Percentiles rank a stretch among this genome's conserved stretches.
phyloP scores from a whole-genome alignment of 2,888 invertebrate species.

The Sclerodermus sp. region DNA sequence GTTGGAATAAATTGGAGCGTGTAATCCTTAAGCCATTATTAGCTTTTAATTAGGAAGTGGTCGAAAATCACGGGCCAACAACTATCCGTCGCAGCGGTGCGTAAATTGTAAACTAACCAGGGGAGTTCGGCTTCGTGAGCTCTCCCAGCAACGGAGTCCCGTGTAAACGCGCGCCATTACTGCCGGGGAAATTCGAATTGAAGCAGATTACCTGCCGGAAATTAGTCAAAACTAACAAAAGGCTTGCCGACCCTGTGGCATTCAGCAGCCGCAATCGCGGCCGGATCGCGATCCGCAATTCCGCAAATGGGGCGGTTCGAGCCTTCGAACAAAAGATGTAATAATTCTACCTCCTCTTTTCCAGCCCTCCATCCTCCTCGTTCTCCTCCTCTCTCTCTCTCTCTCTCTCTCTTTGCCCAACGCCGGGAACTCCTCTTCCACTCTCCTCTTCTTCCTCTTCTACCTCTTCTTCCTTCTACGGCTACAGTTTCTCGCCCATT shows the following conservation, averaged over 20 bases:
- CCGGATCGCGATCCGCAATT: slow-evolving; percentile 54
- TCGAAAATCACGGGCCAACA: too few species aligned
- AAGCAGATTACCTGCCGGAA: slow-evolving; percentile 45
- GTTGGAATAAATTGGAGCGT: too few species aligned
- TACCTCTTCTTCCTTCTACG: not conserved
- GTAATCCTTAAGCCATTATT: too few species aligned
- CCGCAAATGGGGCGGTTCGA: slow-evolving; percentile 54
- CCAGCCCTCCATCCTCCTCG: slow-evolving; percentile 19
- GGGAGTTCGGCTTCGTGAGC: not conserved
- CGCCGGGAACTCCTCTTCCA: slow-evolving; percentile 11
- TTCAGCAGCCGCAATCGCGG: slow-evolving; percentile 48
- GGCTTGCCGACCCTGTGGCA: slow-evolving; percentile 31
- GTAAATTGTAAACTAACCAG: too few species aligned
- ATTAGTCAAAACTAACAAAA: slow-evolving; percentile 54
- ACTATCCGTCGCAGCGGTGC: too few species aligned
- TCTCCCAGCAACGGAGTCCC: slow-evolving; percentile 15
- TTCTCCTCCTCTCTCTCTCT: slow-evolving; percentile 7
- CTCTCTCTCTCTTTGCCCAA: slow-evolving; percentile 15
- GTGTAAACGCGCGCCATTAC: slow-evolving; percentile 16
- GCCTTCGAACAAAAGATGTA: slow-evolving; percentile 56
- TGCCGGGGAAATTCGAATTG: slow-evolving; percentile 33
- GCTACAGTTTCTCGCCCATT: slow-evolving; percentile 12
- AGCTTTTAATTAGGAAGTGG: too few species aligned
- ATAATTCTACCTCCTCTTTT: slow-evolving; percentile 52
- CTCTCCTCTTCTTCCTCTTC: slow-evolving; percentile 3